A percentile compares a stretch with the other conserved stretches of the same genome.
Conservation (phyloP, 92 coral and sea anemone species). For the Scolanthus callimorphus region DNA sequence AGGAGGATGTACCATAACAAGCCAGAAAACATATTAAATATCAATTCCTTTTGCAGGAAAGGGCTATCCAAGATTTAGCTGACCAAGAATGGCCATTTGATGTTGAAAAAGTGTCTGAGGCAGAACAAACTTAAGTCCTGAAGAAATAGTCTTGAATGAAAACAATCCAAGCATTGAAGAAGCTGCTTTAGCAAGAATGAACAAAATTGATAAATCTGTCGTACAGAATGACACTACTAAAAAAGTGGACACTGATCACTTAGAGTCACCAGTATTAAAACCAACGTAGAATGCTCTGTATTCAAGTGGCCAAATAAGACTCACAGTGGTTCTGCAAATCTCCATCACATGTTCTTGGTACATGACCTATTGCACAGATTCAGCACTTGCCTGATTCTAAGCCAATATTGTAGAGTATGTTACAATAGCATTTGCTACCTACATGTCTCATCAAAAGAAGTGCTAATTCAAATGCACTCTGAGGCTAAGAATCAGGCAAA, state of each 20-base stretch:
- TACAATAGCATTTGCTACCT: no score
- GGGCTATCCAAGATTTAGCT: slow-evolving; percentile 54
- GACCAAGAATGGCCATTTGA: slow-evolving; percentile 72
- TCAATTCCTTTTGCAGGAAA: slow-evolving; percentile 43
- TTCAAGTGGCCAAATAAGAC: no score
- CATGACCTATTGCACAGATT: no score
- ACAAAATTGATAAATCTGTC: neutral
- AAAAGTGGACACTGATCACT: neutral
- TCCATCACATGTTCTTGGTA: no score
- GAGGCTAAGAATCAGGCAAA: no score
- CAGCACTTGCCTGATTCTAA: no score
- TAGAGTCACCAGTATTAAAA: neutral
- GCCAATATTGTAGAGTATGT: no score
- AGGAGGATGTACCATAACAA: no score
- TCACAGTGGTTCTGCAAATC: no score
- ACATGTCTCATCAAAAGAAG: no score
- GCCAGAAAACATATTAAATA: neutral
- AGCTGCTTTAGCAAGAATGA: neutral
- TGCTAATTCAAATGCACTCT: no score
- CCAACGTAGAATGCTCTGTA: no score
- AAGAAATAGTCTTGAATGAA: neutral
- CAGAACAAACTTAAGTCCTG: neutral
- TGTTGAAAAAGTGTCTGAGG: neutral
- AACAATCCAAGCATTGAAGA: neutral
- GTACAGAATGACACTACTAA: neutral